phyloP scores from a whole-genome alignment of 2,113 vertebrate species.

The Gymnogyps californianus region DNA sequence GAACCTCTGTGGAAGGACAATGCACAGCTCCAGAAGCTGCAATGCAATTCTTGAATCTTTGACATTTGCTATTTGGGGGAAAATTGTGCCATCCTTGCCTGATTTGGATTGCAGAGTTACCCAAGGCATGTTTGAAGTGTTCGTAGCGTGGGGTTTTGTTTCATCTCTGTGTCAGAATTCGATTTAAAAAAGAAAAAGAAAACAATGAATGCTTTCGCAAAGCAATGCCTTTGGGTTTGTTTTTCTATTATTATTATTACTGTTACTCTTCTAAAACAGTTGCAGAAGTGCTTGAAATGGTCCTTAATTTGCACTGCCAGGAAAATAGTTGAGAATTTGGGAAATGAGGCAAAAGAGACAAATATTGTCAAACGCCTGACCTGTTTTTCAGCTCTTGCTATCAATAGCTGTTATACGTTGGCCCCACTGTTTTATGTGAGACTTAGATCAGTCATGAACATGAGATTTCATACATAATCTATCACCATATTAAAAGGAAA shows the following conservation, averaged over 20 bases:
- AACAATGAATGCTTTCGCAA: not conserved
- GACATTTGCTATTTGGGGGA: not conserved
- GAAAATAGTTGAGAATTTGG: conserved; percentile 1
- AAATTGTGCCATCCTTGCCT: not conserved
- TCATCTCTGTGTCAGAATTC: not conserved
- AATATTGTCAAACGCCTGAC: conserved; percentile 20
- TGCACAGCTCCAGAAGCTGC: not conserved
- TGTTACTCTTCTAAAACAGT: conserved; percentile 16
- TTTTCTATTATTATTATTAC: not conserved
- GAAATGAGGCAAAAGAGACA: conserved; percentile 18
- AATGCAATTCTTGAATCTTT: not conserved
- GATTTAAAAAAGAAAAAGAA: not conserved
- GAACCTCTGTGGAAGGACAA: not conserved
- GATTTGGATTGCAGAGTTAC: not conserved
- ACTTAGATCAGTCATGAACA: not conserved
- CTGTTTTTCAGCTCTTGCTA: not conserved
- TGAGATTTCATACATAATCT: conserved; percentile 17
- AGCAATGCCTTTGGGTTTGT: not conserved
- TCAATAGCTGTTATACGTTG: not conserved
- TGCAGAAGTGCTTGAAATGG: conserved; percentile 19
- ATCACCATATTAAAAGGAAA: not conserved
- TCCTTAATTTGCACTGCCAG: conserved; percentile 24
- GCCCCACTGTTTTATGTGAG: not conserved
- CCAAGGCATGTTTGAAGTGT: not conserved
- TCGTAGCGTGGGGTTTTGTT: not conserved